These are phyloP conservation scores for Hoplias malabaricus DNA, from an alignment of 2,113 vertebrate genomes.

Conservation along the genomic window DNA sequence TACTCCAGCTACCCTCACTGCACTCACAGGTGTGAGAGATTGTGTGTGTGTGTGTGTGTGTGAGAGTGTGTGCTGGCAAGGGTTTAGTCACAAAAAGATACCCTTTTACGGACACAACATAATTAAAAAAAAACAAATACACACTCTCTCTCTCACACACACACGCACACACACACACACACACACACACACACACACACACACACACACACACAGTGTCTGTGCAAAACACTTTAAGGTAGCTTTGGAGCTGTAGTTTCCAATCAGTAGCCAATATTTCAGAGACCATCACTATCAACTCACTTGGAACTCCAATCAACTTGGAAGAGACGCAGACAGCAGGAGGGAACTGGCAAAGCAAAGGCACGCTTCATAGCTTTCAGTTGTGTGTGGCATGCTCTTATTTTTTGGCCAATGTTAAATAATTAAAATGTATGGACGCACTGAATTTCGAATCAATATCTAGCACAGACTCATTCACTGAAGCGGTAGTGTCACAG, in stretches of 20 bases:
- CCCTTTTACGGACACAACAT: neutral
- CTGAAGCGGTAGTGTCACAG: too few relatives aligned
- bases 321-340: too few relatives aligned
- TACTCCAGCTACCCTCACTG: slow-evolving; percentile 56
- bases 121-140: slow-evolving; percentile 19
- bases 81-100: slow-evolving; percentile 18
- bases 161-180: neutral
- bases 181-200: neutral
- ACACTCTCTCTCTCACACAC: neutral
- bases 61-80: slow-evolving; percentile 29
- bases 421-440: too few relatives aligned
- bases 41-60: slow-evolving; percentile 42
- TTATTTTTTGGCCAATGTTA: too few relatives aligned
- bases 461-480: too few relatives aligned
- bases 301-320: too few relatives aligned
- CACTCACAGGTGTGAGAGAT: slow-evolving; percentile 29
- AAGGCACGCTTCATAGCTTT: too few relatives aligned
- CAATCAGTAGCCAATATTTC: slow-evolving; percentile 31
- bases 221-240: neutral
- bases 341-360: too few relatives aligned
- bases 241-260: neutral
- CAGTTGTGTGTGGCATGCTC: too few relatives aligned
- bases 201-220: slow-evolving; percentile 17
- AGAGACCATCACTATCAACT: too few relatives aligned
- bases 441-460: too few relatives aligned